phyloP scores from a whole-genome alignment of 1,140 invertebrate species.

The Frieseomelitta varia region DNA sequence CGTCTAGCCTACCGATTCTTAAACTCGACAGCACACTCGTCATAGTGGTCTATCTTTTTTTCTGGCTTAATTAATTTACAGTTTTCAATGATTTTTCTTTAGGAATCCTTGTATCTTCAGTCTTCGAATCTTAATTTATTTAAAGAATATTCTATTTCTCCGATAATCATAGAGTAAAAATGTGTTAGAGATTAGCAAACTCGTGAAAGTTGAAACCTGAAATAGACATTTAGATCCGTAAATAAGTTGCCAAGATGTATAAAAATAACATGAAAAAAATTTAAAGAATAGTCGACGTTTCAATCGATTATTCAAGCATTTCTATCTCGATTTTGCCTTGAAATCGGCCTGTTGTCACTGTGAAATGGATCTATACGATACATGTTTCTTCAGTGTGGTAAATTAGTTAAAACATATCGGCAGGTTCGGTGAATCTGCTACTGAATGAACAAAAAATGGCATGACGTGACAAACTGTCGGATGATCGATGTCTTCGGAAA shows the following conservation, averaged over 20 bases:
- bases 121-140: not conserved
- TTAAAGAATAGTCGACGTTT: not conserved
- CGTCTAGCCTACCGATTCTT: constrained; percentile 73
- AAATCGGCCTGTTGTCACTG: not conserved
- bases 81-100: not conserved
- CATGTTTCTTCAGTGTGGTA: constrained; percentile 39
- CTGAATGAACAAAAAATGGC: constrained; percentile 63
- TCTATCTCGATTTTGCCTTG: not conserved
- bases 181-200: not conserved
- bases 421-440: constrained; percentile 67
- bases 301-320: not conserved
- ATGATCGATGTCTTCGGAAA: constrained; percentile 71
- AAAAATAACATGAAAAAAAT: not conserved
- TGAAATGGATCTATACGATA: not conserved
- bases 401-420: constrained; percentile 63
- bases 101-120: not conserved
- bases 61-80: not conserved
- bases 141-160: too few species aligned
- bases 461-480: constrained; percentile 71
- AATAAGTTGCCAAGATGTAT: not conserved
- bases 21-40: constrained; percentile 63
- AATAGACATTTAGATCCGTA: not conserved
- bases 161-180: too few species aligned
- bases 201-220: not conserved
- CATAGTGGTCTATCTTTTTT: not conserved